Evolutionary conservation across 1,140 invertebrate genomes (phyloP), one percentile per base, ranked within the genome.

Genomic region (Antheraea mylitta): DNA sequence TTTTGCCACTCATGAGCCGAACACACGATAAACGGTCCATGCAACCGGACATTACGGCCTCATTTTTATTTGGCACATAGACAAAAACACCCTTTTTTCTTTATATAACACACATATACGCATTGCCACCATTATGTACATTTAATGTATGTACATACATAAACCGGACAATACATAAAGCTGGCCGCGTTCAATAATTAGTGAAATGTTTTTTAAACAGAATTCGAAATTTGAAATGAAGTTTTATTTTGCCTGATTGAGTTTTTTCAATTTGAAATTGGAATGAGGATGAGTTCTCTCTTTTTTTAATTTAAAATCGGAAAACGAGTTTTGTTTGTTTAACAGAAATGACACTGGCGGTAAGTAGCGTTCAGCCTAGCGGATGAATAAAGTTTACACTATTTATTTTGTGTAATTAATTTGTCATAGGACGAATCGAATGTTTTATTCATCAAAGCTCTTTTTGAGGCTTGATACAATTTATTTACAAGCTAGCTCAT

Each of bases 11-110:
- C 70, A 68, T 69, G 59, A 62, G 65, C 53, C 65, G 65, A 65
- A 60, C 66, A 72, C 72, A 73, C 87, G 87, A 89, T 91, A 91
- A 89, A 86, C 89, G 87, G 77, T 80, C 81, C 79, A 80, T 84
- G 76, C 87, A 82, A 81, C 80, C 82, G 89, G 87, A 90, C 89
- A 91, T 91, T 89, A 90, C 86, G 86, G 76, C 80, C 89, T 90
- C 89, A 91, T 91, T 91, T 91, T 91, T 91, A 90, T 91, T 91
- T 88, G 87, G 86, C 87, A 91, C 86, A 91, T 91, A 91, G 89
- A 89, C 87, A 89, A 91, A 91, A 91, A 91, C 87, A 91, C 84
- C 86, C 89, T 91, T 89, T 90, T 89, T 90, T 90, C 82, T 81
- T 86, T 87, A 88, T 30, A 78, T 72, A 77, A 80, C 83, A 82